Evolutionary conservation across 2,888 invertebrate species (phyloP), one percentile per base, ranked within the genome.

Genomic region (Tinea trinotella): DNA sequence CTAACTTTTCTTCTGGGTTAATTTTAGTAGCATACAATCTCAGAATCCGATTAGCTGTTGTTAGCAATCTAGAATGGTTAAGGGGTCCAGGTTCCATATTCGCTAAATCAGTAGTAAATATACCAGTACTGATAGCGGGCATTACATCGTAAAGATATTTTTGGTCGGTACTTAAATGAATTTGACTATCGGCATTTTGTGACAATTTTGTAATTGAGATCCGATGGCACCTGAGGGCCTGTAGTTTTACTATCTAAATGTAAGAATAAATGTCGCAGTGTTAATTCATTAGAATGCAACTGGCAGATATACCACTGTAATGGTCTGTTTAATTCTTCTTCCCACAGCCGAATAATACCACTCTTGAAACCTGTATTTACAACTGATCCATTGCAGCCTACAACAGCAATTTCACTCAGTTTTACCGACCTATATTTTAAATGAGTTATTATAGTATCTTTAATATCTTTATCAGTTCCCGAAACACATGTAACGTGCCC

Each of bases 341-440:
- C 61, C 3, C 61, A 44, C 15, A 61, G 35, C 2, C 56, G 12
- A 18, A 62, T 60, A 15, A 59, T 54, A 17, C 61, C 61, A 15
- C 57, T 58, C 13, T 56, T 35, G n/a, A 56, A 57, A 7, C 60
- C 61, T 34, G 55, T 56, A 56, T 62, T 61, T 0, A 57, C 56
- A 24, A 54, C 55, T 9, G 61, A 59, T n/a, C 61, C 62, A 54
- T 61, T 59, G 54, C 59, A 62, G 6, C 61, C 61, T 55, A 62
- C 57, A 3, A 57, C 59, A 10, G 17, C 17, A 15, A 46, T 10
- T 46, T 46, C 46, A 46, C n/a, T n/a, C n/a, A n/a, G n/a, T n/a
- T n/a, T n/a, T n/a, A n/a, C n/a, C n/a, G n/a, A n/a, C n/a, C n/a
- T n/a, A n/a, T n/a, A n/a, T n/a, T n/a, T n/a, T n/a, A n/a, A n/a